Evolutionary conservation across 2,113 vertebrate genomes (phyloP).

Genomic region (Bagarius yarrelli): DNA sequence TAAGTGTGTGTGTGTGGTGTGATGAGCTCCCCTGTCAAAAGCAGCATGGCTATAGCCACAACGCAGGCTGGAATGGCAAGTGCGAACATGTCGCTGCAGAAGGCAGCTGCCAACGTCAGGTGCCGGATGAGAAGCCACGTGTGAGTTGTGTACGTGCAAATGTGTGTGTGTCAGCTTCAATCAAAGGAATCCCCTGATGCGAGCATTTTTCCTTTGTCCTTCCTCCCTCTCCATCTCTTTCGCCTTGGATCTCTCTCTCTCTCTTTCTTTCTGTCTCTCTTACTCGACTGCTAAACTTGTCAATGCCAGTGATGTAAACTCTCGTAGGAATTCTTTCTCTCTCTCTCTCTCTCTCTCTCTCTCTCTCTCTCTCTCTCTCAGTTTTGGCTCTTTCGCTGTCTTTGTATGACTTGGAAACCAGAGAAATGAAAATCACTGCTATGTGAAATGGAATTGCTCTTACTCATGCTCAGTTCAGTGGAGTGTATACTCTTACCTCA

Average conservation of each 20-base stretch:
- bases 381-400: background rate
- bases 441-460: constrained; percentile 51
- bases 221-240: background rate
- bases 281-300: constrained; percentile 31
- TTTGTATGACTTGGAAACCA: constrained; percentile 8
- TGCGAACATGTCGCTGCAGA: constrained; percentile 51
- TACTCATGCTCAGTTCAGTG: constrained; percentile 39
- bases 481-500: constrained; percentile 38
- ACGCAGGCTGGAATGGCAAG: constrained; percentile 48
- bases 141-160: constrained; percentile 31
- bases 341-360: constrained; percentile 29
- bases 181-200: constrained; percentile 46
- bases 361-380: constrained; percentile 5
- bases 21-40: constrained; percentile 46
- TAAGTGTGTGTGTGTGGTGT: constrained; percentile 29
- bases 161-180: constrained; percentile 45
- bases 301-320: constrained; percentile 32
- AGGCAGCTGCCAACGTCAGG: constrained; percentile 53
- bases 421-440: constrained; percentile 47
- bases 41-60: constrained; percentile 44
- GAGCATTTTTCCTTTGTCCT: constrained; percentile 46
- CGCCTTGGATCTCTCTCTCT: background rate
- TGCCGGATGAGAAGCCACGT: constrained; percentile 41
- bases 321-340: constrained; percentile 11
- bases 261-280: background rate